Base-by-base conservation (phyloP, 2,113 vertebrate genomes). In the Myotis davidii region DNA sequence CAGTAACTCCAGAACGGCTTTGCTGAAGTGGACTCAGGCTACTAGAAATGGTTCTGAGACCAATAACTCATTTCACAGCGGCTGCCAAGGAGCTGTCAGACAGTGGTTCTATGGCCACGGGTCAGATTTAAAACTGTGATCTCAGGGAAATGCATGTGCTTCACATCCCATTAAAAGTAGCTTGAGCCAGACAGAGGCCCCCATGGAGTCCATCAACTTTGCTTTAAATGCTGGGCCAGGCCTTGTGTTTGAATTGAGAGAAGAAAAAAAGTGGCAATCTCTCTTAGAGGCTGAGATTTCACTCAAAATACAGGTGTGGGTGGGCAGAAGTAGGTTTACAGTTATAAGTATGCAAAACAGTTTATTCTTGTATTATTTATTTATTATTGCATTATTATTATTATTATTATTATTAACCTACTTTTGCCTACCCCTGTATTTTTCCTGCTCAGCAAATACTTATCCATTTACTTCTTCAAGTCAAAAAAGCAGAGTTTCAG, bases 71-170 rank as follows among this genome's bases (percentile, higher is more conserved):
- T 86, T 86, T 92, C 90, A 61, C 64, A 83, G 69, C 0, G 0
- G 73, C 88, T 95, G 82, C 96, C 96, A 96, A 59, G 69, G 78
- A 96, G 92, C 96, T 95, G 90, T 95, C 95, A 95, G 92, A 86
- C 4, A 16, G 73, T 84, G 69, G 88, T 92, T 94, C 90, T 96
- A 83, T 5, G 87, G 64, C 88, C 90, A 96, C 16, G 45, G 92
- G 92, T 95, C 97, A 96, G 81, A 76, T 88, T 88, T 93, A 96
- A 96, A 95, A 95, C 90, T 85, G 85, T 96, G 96, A 96, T 94
- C 95, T 95, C 92, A 85, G 96, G 74, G 94, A 96, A 96, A 95
- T 37, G 11, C n/a, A 86, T 27, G 45, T 37, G 87, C 34, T 89
- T 88, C 72, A 73, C 72, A 78, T 95, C 76, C 87, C 87, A 92